These are phyloP conservation scores for Drosophila tripunctata DNA, from an alignment of 2,888 invertebrate species.

Conservation along the genomic window DNA sequence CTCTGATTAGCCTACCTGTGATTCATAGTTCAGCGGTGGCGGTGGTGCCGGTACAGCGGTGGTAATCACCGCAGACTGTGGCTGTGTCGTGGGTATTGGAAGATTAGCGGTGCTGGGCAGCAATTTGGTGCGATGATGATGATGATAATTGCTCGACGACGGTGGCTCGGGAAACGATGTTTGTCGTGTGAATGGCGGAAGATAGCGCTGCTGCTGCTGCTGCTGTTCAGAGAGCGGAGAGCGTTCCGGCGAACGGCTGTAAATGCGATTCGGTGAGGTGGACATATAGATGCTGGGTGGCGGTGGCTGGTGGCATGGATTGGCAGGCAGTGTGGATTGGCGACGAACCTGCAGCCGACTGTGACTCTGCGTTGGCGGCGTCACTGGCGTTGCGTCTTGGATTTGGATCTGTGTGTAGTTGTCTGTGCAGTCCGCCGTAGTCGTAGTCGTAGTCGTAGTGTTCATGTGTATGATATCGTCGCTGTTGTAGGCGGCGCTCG, in stretches of 20 bases:
- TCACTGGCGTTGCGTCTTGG: conserved; percentile 46
- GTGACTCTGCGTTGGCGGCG: conserved; percentile 70
- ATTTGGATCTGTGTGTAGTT: conserved; percentile 65
- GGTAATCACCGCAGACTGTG: too few relatives aligned
- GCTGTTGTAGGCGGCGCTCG: conserved; percentile 78
- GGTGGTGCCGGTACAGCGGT: background rate
- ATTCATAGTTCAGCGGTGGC: conserved; percentile 62
- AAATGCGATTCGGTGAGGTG: conserved; percentile 83
- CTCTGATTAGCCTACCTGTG: too few relatives aligned
- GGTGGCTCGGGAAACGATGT: conserved; percentile 82
- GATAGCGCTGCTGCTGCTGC: conserved; percentile 79
- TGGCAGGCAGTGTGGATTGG: conserved; percentile 83
- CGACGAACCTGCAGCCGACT: conserved; percentile 82
- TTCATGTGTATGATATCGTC: conserved; percentile 81
- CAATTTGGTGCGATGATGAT: conserved; percentile 75
- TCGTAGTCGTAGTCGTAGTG: too few relatives aligned
- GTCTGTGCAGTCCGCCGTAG: conserved; percentile 72
- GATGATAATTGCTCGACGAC: conserved; percentile 64
- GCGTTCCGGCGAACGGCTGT: conserved; percentile 83
- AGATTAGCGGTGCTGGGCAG: conserved; percentile 81
- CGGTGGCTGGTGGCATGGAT: conserved; percentile 78
- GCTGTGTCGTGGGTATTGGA: conserved; percentile 23
- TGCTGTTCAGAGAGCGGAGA: conserved; percentile 81
- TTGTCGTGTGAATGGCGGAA: conserved; percentile 83
- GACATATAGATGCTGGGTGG: conserved; percentile 81